Evolutionary conservation across 2,888 invertebrate genomes (phyloP).

Genomic region (Rhorus exstirpatorius): DNA sequence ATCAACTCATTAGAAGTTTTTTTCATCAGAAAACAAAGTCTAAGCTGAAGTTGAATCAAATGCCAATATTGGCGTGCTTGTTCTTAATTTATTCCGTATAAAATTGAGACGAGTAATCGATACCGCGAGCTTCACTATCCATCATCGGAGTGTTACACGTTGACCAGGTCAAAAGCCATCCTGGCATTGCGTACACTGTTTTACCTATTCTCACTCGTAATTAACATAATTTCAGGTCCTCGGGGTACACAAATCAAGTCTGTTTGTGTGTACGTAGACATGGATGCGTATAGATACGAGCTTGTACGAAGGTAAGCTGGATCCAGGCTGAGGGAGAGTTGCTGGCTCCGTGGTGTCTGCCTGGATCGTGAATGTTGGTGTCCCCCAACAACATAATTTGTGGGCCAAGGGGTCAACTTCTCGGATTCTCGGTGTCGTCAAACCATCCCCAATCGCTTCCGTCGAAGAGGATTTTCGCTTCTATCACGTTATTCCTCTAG

Average conservation of each 20-base stretch:
- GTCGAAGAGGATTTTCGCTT: conserved; percentile 48
- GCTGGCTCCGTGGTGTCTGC: conserved; percentile 26
- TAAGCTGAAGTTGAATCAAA: neutral
- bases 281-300: conserved; percentile 16
- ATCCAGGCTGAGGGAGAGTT: conserved; percentile 20
- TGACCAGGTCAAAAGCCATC: conserved; percentile 14
- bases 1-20: too few relatives aligned
- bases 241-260: conserved; percentile 73
- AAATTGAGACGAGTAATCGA: neutral
- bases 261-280: neutral
- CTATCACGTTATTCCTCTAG: conserved; percentile 59
- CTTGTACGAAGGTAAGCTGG: conserved; percentile 10
- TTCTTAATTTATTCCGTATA: neutral
- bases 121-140: neutral
- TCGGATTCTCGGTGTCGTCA: conserved; percentile 35
- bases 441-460: conserved; percentile 11
- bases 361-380: conserved; percentile 16
- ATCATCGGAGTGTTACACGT: conserved; percentile 17
- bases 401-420: conserved; percentile 61
- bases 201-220: conserved; percentile 75
- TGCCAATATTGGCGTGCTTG: conserved; percentile 3
- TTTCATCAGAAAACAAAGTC: too few relatives aligned
- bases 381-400: conserved; percentile 56
- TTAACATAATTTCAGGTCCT: conserved; percentile 76
- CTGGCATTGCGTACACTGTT: conserved; percentile 49